Evolutionary conservation across 2,113 vertebrate genomes (phyloP), one percentile per base, ranked within the genome.

Genomic region (Tympanuchus pallidicinctus): DNA sequence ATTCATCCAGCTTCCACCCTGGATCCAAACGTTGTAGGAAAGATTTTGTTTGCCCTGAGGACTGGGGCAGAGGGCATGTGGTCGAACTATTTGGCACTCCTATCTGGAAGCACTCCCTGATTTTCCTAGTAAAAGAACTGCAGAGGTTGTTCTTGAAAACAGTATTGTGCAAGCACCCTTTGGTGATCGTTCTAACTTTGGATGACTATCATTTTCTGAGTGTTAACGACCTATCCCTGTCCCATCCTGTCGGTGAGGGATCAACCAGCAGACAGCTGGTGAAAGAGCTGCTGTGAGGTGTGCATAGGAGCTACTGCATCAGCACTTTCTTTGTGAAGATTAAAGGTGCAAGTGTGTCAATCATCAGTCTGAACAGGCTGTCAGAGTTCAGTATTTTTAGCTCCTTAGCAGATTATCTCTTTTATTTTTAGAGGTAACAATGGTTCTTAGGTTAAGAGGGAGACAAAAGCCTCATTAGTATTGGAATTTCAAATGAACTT

Each of bases 391-490:
- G 71, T 83, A 82, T 88, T 94, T 96, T 92, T 86, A 94, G 78
- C 54, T 90, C 57, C 86, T 94, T 86, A 56, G 79, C 8, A 43
- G 83, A 92, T 97, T 88, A 82, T n/a, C 1, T 63, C 42, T 76
- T 94, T 93, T 61, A 75, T 83, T 94, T 92, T 82, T 54, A 87
- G 59, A 61, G 61, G 45, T 65, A 91, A 69, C 61, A 88, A 74
- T 72, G 54, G 56, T 59, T 82, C 50, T 92, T 69, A 83, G 64
- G 34, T 89, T 91, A 90, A 86, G 84, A 89, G 38, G 40, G 50
- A 95, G 67, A 95, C 81, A 94, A 95, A 96, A 88, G 48, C 67
- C 71, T 89, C 79, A 50, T 50, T 75, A 93, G 34, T 72, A 93
- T 86, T 65, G 82, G 89, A 97, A 92, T 89, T 91, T 91, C 75